Evolutionary conservation across 2,888 invertebrate genomes (phyloP).

Genomic region (Cantharis lateralis): DNA sequence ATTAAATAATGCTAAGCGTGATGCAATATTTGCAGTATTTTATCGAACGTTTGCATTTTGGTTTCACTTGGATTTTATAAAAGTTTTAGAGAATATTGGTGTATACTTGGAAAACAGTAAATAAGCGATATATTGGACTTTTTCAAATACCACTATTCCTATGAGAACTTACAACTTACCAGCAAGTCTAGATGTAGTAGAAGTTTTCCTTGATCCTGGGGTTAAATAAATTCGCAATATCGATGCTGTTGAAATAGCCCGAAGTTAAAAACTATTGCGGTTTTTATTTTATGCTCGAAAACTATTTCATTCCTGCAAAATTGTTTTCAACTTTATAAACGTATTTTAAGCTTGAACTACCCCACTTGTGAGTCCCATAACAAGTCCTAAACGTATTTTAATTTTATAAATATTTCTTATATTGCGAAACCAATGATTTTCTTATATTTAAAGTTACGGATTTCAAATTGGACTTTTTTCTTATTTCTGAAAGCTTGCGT

Average conservation of each 20-base stretch:
- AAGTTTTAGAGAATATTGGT: neutral
- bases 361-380: neutral
- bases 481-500: neutral
- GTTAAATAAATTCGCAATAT: conserved; percentile 3
- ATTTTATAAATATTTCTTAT: neutral
- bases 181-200: neutral
- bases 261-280: conserved; percentile 1
- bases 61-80: neutral
- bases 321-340: neutral
- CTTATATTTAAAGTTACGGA: neutral
- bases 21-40: neutral
- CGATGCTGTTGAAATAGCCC: neutral
- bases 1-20: neutral
- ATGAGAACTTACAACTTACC: neutral
- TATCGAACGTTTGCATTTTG: neutral
- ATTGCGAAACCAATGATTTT: neutral
- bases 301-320: neutral
- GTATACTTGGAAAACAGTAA: neutral
- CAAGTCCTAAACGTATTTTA: neutral
- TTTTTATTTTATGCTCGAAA: neutral
- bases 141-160: neutral
- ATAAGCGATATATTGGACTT: neutral
- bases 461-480: neutral
- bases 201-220: neutral
- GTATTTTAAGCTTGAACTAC: neutral